phyloP scores from a whole-genome alignment of 2,797 vertebrate species.

The Acipenser transmontanus region DNA sequence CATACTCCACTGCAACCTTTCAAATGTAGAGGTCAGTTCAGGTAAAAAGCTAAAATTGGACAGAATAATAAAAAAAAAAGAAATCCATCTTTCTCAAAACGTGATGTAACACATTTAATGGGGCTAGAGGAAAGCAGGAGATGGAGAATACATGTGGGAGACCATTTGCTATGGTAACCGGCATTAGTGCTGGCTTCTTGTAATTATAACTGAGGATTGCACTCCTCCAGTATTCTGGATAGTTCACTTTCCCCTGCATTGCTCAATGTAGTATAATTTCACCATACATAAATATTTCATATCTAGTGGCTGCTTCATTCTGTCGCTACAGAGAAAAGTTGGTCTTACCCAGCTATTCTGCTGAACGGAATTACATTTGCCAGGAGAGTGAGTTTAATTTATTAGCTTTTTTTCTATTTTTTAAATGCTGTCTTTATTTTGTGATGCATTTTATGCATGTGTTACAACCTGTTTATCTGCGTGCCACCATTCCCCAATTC shows the following conservation, averaged over 20 bases:
- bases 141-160: constrained; percentile 55
- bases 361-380: too few species aligned
- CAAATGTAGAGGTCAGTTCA: too few species aligned
- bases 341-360: constrained; percentile 39
- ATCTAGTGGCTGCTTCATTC: constrained; percentile 51
- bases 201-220: constrained; percentile 67
- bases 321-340: constrained; percentile 43
- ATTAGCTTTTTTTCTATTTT: too few species aligned
- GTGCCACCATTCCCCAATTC: too few species aligned
- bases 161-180: constrained; percentile 64
- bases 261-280: constrained; percentile 63
- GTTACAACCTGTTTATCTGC: too few species aligned
- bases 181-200: constrained; percentile 56
- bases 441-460: too few species aligned
- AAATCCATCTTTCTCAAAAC: not conserved
- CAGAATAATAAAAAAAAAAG: not conserved
- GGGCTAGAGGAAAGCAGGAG: constrained; percentile 33
- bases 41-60: too few species aligned
- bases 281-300: constrained; percentile 80
- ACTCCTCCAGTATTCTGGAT: constrained; percentile 63
- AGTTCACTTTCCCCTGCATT: constrained; percentile 57
- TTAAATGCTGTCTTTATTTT: too few species aligned
- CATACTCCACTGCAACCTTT: too few species aligned
- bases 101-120: constrained; percentile 35
- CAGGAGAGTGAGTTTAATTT: too few species aligned